Base-by-base conservation (phyloP, 2,888 invertebrate genomes). In the Ceraclea dissimilis region DNA sequence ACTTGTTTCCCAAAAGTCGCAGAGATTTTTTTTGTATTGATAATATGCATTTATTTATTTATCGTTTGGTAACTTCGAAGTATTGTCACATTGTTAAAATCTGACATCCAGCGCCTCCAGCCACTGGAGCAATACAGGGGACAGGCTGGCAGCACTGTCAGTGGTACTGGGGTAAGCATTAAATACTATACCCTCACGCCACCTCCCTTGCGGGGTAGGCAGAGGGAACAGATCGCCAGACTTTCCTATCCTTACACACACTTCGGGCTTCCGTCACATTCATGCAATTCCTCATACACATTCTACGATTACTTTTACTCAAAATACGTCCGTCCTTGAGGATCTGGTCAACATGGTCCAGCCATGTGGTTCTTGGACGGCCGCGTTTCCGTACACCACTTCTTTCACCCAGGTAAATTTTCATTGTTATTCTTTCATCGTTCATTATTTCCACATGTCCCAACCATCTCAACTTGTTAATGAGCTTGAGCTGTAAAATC, bases 171-270 rank as follows among this genome's bases (percentile, higher is more conserved):
- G n/a, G n/a, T n/a, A n/a, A n/a, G n/a, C n/a, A n/a, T n/a, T n/a
- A n/a, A n/a, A 26, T 26, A 26, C 26, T 26, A 43, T 43, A 43
- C 43, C 43, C n/a, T 43, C 43, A 43, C 43, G 43, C 43, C 43
- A 13, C 13, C 4, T 43, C 20, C 20, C 20, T 11, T 6, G 13
- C 8, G 47, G 47, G 20, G 47, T 47, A 20, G 20, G 47, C 18
- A 47, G 47, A 47, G 47, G 18, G 19, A 18, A 47, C 20, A 5
- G 47, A 47, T 4, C 47, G 19, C 20, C 47, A 47, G 10, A 47
- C 20, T 11, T 5, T 5, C 18, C 47, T 47, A 47, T 47, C 20
- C 13, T 47, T n/a, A 47, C 18, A 47, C 18, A 43, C 43, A 11
- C 18, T 4, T 18, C 18, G 2, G 2, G 47, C 20, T 13, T 47